phyloP scores from a whole-genome alignment of 2,797 vertebrate species.

The Siniperca undulata region DNA sequence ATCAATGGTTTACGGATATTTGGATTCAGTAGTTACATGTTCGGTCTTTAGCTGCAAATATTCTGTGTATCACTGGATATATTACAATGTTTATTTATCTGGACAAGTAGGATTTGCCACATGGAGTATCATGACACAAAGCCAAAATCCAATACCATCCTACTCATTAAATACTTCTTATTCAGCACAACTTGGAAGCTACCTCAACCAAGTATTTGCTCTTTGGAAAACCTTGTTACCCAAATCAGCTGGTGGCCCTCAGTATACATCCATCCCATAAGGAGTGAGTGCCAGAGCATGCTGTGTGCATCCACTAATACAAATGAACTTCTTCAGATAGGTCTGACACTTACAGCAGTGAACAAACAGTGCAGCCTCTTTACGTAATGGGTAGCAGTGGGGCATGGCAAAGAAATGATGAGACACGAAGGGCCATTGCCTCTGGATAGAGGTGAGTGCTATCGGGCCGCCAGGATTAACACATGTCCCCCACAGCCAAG shows the following conservation, averaged over 20 bases:
- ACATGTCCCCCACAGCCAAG: slow-evolving; percentile 77
- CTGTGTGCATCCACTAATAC: slow-evolving; percentile 86
- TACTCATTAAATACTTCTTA: slow-evolving; percentile 58
- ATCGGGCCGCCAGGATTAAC: slow-evolving; percentile 82
- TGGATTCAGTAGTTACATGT: slow-evolving; percentile 31
- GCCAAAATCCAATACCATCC: slow-evolving; percentile 51
- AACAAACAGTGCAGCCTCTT: slow-evolving; percentile 86
- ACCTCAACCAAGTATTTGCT: slow-evolving; percentile 82
- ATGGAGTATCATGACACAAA: slow-evolving; percentile 54
- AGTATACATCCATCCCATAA: slow-evolving; percentile 74
- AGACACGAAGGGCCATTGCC: slow-evolving; percentile 78
- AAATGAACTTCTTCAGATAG: slow-evolving; percentile 85
- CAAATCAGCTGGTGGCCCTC: slow-evolving; percentile 85
- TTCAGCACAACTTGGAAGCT: slow-evolving; percentile 62
- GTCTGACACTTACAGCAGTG: slow-evolving; percentile 81
- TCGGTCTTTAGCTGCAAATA: slow-evolving; percentile 44
- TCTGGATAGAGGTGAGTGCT: slow-evolving; percentile 69
- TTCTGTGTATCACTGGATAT: slow-evolving; percentile 24
- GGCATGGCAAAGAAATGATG: slow-evolving; percentile 82
- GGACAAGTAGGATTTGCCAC: slow-evolving; percentile 54
- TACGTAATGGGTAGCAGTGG: slow-evolving; percentile 86
- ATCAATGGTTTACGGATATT: slow-evolving; percentile 31
- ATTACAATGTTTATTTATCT: slow-evolving; percentile 59
- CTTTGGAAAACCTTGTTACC: slow-evolving; percentile 85
- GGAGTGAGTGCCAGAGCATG: slow-evolving; percentile 69